Base-by-base conservation (phyloP, 2,113 vertebrate genomes). In the Pseudorhombus dupliciocellatus region DNA sequence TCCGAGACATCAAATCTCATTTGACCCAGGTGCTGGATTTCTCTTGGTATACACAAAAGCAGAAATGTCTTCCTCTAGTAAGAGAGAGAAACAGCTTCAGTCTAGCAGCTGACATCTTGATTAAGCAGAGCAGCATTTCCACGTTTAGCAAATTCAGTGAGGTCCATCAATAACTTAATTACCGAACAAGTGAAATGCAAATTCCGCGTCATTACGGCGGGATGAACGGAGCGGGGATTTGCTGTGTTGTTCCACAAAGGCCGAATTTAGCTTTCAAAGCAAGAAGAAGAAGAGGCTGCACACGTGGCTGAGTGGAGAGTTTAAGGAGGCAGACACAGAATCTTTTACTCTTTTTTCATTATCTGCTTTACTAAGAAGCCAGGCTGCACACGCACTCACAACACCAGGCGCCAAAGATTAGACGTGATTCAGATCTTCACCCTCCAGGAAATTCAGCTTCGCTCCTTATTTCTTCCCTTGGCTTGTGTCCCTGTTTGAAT, bases 1-100 rank as follows among this genome's bases (percentile, higher is more conserved):
- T 87, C 37, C 11, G 91, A 90, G 93, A 90, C 85, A 78, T 70
- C 70, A 88, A 91, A 90, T 93, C 90, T 92, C 85, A 90, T 92
- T 91, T 89, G 89, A 92, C 86, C 83, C 81, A 86, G 87, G 87
- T 84, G 83, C 77, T 68, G 75, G 55, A 80, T 88, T 87, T 87
- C 74, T 87, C 76, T 73, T 77, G 50, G 61, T 70, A 67, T 68
- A 64, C 73, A 84, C 77, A 89, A 80, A 89, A 73, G 77, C 74
- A 76, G 52, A 89, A 70, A 84, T 30, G 61, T 84, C 74, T 65
- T 63, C 55, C 14, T 64, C 74, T 54, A 74, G 84, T 84, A 75
- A 80, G 58, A 72, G 58, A 59, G 57, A 58, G 62, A 81, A 65
- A 60, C 50, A 63, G 65, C 76, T 42, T 61, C 67, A 61, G 68